Evolutionary conservation across 2,113 vertebrate genomes (phyloP), one percentile per base, ranked within the genome.

Genomic region (Oryzias woworae): DNA sequence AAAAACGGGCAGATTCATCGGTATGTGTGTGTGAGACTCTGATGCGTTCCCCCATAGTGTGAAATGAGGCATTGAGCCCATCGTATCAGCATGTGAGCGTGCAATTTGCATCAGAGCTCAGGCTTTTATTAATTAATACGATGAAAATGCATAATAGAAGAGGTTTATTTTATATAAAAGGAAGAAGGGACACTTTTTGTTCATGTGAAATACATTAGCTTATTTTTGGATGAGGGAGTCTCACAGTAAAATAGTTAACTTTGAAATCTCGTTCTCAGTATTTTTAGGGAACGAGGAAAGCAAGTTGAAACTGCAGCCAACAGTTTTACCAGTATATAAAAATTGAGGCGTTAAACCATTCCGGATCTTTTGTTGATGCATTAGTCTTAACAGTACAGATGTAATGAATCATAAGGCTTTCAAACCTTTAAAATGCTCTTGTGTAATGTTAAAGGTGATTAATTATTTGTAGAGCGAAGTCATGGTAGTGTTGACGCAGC

Each of bases 1-100:
- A 97, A 96, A 89, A 98, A 98, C 0, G 96, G 96, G 17, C 96
- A 98, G 86, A 97, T 98, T 74, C 96, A 98, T 82, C 94, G 96
- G 96, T 98, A 85, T 52, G 82, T 23, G 42, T 3, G 20, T 20
- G 20, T 20, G 20, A 20, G 3, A 1, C 8, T 14, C 20, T 1
- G 14, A 15, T 31, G 0, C 28, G 4, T 22, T 56, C 17, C 15
- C 7, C 41, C 28, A 20, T 46, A 2, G n/a, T 36, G n/a, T 58
- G 2, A 45, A 49, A 45, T 43, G 59, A 42, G 23, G 26, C 55
- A 13, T 43, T 7, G 26, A 56, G 53, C 42, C 41, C 59, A 63
- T 70, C 48, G 44, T 66, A 49, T 73, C 31, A 47, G 59, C 53
- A 50, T 20, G 20, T 18, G 36, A 63, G 47, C 23, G 13, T 44